Base-by-base conservation (phyloP, 2,113 vertebrate species). In the Pyrgilauda ruficollis region DNA sequence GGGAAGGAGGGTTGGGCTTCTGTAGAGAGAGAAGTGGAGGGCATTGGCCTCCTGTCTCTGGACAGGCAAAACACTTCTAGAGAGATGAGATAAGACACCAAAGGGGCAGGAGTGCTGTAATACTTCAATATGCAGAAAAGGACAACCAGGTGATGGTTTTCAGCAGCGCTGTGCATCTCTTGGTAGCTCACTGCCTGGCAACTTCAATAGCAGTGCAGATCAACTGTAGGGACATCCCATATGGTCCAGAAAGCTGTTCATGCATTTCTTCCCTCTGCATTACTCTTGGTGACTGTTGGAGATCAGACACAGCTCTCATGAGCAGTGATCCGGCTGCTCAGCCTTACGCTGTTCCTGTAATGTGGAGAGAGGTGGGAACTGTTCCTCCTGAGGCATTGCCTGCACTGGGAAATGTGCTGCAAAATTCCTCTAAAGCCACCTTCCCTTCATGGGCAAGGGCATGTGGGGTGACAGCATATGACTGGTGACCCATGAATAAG, bases 131-230 rank as follows among this genome's bases (percentile, higher is more conserved):
- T 30, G 59, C 55, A 90, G 67, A 56, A 78, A 87, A 78, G 79
- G 67, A 90, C 82, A 95, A 41, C 22, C 75, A 86, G 79, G n/a
- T 66, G 82, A 85, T 80, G 74, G n/a, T 61, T 95, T 84, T 83
- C 55, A 89, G 89, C 63, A 86, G 86, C 0, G 0, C 79, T 91
- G 62, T 85, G 37, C 1, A 5, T 85, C 63, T 94, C 67, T 83
- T 41, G 58, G 75, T 93, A 93, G 75, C 79, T 92, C 88, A 88
- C 59, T 58, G 85, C 92, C 90, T 94, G 94, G 90, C 85, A 97
- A 93, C 75, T 80, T 88, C 7, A 2, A 26, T 20, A 90, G 92
- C 90, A 49, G 68, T 3, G 3, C 79, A 95, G 85, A 88, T 88
- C 90, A 73, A 49, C 82, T 62, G 69, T 37, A 86, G 76, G 90